phyloP scores from a whole-genome alignment of 2,797 vertebrate genomes.

The Myotis pilosus region DNA sequence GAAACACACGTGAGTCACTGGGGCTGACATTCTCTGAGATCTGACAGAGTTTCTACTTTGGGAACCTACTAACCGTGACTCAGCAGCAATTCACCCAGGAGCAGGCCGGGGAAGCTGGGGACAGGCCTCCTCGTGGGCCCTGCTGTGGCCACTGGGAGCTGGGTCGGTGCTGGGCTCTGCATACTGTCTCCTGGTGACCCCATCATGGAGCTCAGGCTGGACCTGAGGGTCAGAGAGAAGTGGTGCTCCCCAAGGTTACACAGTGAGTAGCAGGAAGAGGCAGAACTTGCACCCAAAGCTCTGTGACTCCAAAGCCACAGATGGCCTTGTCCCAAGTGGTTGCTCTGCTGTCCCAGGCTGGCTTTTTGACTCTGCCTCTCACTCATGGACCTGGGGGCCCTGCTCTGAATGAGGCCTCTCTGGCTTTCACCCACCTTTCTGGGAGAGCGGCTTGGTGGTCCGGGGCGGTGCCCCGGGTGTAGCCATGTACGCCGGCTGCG shows the following conservation, averaged over 20 bases:
- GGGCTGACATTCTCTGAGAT: conserved; percentile 38
- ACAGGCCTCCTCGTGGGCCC: accelerated
- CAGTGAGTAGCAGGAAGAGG: too few relatives aligned
- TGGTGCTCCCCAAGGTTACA: not conserved
- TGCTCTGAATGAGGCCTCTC: not conserved
- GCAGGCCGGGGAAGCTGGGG: not conserved
- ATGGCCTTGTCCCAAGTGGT: accelerated
- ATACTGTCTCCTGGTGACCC: not conserved
- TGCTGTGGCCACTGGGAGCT: accelerated
- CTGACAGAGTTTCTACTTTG: conserved; percentile 46
- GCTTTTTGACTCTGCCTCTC: not conserved
- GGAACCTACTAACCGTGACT: not conserved
- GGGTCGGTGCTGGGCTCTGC: accelerated
- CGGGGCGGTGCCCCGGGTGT: accelerated
- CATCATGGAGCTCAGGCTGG: not conserved
- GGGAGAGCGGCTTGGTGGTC: not conserved
- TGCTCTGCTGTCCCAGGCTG: not conserved
- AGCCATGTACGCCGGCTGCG: not conserved
- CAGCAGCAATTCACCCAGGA: not conserved
- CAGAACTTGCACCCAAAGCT: not conserved
- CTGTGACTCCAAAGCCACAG: not conserved
- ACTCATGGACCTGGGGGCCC: not conserved
- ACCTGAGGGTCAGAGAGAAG: not conserved
- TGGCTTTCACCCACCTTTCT: not conserved
- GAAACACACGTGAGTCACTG: conserved; percentile 44